These are phyloP conservation scores for Platalea minor DNA, from an alignment of 2,797 vertebrate genomes.

Conservation along the genomic window DNA sequence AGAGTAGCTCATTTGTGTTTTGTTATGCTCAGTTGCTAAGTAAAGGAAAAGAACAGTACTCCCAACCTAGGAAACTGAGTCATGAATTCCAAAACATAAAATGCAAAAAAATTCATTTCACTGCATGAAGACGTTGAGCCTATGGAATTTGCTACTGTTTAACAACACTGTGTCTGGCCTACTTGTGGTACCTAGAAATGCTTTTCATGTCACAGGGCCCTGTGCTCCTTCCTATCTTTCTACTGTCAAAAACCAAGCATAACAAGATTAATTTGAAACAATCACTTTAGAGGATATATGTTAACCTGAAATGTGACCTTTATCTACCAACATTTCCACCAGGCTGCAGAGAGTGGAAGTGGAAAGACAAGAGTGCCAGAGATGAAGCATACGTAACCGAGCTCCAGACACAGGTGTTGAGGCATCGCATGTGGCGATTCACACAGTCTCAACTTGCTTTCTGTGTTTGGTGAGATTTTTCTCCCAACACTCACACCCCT, in stretches of 20 bases:
- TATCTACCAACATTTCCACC: not conserved
- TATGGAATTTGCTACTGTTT: not conserved
- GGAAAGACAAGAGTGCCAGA: not conserved
- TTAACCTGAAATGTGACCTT: not conserved
- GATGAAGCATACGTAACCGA: accelerated
- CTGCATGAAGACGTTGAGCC: not conserved
- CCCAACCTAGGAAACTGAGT: not conserved
- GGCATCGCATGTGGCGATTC: not conserved
- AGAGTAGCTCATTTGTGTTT: not conserved
- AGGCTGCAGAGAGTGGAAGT: not conserved
- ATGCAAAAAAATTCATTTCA: not conserved
- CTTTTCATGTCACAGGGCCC: not conserved
- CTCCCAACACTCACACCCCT: accelerated
- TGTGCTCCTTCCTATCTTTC: not conserved
- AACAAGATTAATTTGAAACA: not conserved
- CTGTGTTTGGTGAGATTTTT: not conserved
- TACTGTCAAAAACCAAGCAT: not conserved
- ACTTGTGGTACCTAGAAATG: not conserved
- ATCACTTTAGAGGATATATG: not conserved
- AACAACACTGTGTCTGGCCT: not conserved
- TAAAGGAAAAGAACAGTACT: not conserved
- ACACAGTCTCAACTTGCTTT: not conserved
- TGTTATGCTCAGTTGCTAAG: not conserved
- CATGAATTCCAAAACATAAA: not conserved
- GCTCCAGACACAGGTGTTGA: not conserved